Evolutionary conservation across 2,113 vertebrate species (phyloP).

Genomic region (Balaeniceps rex): DNA sequence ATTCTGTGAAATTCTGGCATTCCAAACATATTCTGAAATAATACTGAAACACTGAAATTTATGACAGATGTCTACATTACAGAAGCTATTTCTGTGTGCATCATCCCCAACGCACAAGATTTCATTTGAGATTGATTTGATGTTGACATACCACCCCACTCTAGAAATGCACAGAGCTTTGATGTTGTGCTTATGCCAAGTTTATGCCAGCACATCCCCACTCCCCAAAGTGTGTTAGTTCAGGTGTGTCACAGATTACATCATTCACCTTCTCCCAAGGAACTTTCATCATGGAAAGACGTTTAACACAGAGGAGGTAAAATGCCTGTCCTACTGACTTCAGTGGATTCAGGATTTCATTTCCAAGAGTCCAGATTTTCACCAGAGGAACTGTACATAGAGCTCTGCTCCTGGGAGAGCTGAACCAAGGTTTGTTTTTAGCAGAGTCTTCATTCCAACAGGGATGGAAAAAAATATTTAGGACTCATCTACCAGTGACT

Average conservation of each 20-base stretch:
- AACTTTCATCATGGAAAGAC: neutral
- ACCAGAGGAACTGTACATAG: neutral
- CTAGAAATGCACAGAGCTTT: neutral
- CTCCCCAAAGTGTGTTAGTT: neutral
- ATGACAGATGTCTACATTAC: neutral
- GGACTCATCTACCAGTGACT: neutral
- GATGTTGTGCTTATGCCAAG: neutral
- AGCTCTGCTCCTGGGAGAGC: neutral
- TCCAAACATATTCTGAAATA: neutral
- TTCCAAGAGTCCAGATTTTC: neutral
- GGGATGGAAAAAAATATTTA: neutral
- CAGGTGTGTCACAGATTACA: neutral
- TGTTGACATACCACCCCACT: neutral
- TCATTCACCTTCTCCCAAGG: neutral
- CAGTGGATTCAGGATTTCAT: neutral
- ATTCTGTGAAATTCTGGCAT: neutral
- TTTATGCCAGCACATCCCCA: neutral
- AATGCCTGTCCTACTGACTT: neutral
- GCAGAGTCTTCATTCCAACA: neutral
- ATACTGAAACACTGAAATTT: neutral
- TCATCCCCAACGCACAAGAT: neutral
- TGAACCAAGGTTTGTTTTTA: neutral
- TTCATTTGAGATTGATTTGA: neutral
- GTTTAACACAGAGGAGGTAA: neutral
- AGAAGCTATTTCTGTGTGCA: slow-evolving; percentile 5